Percentiles rank a stretch among this genome's conserved stretches.
Conservation (phyloP, 2,888 invertebrate genomes). For the Magallana nippona region DNA sequence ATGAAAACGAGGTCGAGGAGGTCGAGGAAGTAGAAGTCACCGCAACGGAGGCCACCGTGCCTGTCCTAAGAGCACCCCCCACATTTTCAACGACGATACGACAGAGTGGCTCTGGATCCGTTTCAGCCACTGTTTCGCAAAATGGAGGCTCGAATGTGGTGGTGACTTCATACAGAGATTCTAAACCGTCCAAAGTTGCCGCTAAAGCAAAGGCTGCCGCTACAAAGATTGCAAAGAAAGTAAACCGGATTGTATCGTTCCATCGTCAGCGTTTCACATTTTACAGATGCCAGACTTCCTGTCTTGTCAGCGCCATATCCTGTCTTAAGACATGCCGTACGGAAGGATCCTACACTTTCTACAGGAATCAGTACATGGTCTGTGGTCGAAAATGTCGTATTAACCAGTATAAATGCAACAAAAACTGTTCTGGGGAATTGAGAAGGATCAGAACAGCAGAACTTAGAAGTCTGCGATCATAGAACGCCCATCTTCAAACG, state of each 20-base stretch:
- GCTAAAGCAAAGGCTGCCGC: not conserved
- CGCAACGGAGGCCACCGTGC: not conserved
- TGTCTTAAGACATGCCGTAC: not conserved
- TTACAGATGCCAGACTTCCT: constrained; percentile 16
- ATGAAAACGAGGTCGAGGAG: not conserved
- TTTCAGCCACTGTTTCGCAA: not conserved
- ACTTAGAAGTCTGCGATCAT: not conserved
- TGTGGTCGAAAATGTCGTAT: constrained; percentile 4
- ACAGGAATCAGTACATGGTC: constrained; percentile 2
- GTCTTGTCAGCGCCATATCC: constrained; percentile 4
- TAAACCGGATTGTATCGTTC: not conserved
- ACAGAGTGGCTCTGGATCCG: not conserved
- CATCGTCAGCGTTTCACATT: not conserved
- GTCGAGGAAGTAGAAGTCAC: not conserved
- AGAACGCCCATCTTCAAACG: not conserved
- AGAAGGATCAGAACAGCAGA: not conserved
- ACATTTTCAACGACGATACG: not conserved
- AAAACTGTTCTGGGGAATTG: not conserved
- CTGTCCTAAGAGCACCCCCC: not conserved
- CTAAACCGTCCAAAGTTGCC: not conserved
- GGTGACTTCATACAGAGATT: not conserved
- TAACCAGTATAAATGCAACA: not conserved
- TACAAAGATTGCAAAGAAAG: not conserved
- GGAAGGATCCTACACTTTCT: not conserved
- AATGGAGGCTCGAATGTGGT: not conserved